These are phyloP conservation scores for Cyrtorhinus lividipennis DNA, from an alignment of 1,140 invertebrate species.

Conservation along the genomic window DNA sequence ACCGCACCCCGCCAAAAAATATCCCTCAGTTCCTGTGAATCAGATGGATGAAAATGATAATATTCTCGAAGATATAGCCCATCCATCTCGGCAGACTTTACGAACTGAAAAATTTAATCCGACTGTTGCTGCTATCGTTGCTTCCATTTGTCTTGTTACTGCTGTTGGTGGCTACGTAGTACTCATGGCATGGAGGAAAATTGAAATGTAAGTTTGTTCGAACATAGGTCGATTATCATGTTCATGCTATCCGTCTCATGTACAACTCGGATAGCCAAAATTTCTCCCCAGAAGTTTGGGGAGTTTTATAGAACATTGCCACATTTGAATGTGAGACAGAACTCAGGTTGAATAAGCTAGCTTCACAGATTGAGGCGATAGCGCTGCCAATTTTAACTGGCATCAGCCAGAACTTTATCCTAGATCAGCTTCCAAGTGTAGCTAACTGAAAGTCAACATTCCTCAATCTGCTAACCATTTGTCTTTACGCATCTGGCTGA, in stretches of 20 bases:
- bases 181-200: conserved; percentile 6
- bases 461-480: too few relatives aligned
- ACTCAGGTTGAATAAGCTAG: too few relatives aligned
- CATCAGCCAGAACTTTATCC: too few relatives aligned
- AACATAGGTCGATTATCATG: too few relatives aligned
- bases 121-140: neutral
- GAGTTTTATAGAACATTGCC: neutral
- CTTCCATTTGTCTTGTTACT: neutral
- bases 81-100: neutral
- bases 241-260: neutral
- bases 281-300: neutral
- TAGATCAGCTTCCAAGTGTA: too few relatives aligned
- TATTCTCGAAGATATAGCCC: neutral
- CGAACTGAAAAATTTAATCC: neutral
- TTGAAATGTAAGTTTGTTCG: conserved; percentile 14
- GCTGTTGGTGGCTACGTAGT: neutral
- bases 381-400: too few relatives aligned
- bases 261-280: neutral
- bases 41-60: too few relatives aligned
- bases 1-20: too few relatives aligned
- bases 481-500: too few relatives aligned
- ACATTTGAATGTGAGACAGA: neutral
- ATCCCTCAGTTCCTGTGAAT: too few relatives aligned
- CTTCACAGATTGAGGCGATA: too few relatives aligned
- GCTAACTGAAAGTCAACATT: too few relatives aligned